phyloP scores from a whole-genome alignment of 2,888 invertebrate genomes.

The Hypsopygia costalis region DNA sequence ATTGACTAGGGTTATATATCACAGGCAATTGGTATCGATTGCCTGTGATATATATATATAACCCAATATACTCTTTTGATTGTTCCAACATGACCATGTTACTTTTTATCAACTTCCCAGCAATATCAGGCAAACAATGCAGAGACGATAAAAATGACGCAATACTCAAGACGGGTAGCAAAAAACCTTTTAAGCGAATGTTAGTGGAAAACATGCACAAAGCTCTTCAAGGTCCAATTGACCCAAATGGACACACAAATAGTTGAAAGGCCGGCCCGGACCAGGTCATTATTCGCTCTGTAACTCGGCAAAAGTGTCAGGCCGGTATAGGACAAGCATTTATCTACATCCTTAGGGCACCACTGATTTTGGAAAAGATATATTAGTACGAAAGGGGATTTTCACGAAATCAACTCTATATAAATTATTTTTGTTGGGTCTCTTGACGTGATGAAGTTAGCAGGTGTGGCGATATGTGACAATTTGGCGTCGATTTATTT shows the following conservation, averaged over 20 bases:
- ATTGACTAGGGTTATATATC: too few relatives aligned
- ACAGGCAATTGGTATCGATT: too few relatives aligned
- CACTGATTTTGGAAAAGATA: slow-evolving; percentile 68
- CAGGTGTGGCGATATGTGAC: background rate
- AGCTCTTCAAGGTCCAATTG: slow-evolving; percentile 69
- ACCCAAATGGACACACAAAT: slow-evolving; percentile 76
- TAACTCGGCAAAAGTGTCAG: slow-evolving; percentile 70
- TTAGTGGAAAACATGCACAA: slow-evolving; percentile 61
- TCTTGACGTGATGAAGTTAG: slow-evolving; percentile 9
- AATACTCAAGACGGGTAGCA: slow-evolving; percentile 36
- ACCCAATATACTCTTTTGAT: too few relatives aligned
- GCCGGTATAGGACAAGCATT: slow-evolving; percentile 62
- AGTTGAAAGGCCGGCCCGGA: slow-evolving; percentile 63
- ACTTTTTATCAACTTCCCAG: too few relatives aligned
- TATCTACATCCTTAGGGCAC: slow-evolving; percentile 72
- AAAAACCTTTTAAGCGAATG: slow-evolving; percentile 66
- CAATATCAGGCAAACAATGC: background rate
- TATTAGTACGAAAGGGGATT: slow-evolving; percentile 56
- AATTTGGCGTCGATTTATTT: too few relatives aligned
- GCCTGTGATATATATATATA: too few relatives aligned
- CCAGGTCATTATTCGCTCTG: slow-evolving; percentile 73
- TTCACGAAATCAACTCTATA: slow-evolving; percentile 58
- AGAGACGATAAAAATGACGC: slow-evolving; percentile 28
- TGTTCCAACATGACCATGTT: too few relatives aligned
- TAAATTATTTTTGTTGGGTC: slow-evolving; percentile 46